Conservation (phyloP, 2,888 invertebrate species). For the Aporophyla nigra region DNA sequence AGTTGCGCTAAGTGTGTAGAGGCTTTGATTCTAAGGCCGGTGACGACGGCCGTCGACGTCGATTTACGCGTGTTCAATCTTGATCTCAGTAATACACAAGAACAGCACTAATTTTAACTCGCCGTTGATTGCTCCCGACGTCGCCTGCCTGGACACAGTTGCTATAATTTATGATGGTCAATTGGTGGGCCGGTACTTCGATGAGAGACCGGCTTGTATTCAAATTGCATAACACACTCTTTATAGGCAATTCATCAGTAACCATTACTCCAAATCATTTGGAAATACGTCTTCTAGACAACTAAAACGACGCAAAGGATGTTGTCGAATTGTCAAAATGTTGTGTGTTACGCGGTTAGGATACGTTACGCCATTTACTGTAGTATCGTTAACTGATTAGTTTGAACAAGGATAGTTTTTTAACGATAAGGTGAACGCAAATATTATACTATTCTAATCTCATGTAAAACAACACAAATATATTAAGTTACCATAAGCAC, state of each 20-base stretch:
- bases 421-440: conserved; percentile 7
- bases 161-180: conserved; percentile 25
- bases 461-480: conserved; percentile 40
- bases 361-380: conserved; percentile 43
- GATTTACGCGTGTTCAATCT: conserved; percentile 40
- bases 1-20: conserved; percentile 64
- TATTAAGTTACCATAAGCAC: conserved; percentile 41
- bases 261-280: background rate
- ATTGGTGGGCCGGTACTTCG: background rate
- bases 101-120: conserved; percentile 48
- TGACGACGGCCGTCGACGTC: conserved; percentile 24
- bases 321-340: conserved; percentile 14
- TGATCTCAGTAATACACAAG: conserved; percentile 66
- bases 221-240: conserved; percentile 7
- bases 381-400: conserved; percentile 25
- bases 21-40: conserved; percentile 51
- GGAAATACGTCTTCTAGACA: background rate
- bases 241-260: background rate
- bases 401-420: conserved; percentile 33
- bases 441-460: conserved; percentile 29
- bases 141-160: conserved; percentile 48
- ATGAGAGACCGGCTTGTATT: background rate
- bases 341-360: background rate
- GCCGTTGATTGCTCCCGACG: conserved; percentile 20
- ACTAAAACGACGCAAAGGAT: background rate